These are phyloP conservation scores for Polypedilum vanderplanki DNA, from an alignment of 1,140 invertebrate genomes.

Conservation along the genomic window DNA sequence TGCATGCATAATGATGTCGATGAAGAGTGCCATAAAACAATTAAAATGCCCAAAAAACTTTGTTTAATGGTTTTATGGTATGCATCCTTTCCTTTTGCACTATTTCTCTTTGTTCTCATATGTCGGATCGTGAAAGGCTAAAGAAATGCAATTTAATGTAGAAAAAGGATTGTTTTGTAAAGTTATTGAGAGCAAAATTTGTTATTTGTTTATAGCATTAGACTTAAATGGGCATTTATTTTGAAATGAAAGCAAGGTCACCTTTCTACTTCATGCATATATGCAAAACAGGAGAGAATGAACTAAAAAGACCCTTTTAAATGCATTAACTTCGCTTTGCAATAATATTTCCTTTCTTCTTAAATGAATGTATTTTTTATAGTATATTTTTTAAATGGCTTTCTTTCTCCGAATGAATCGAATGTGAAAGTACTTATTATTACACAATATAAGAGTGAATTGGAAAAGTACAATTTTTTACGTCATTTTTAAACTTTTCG, in stretches of 20 bases:
- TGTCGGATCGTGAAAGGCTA: neutral
- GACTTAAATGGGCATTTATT: neutral
- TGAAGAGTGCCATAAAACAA: slow-evolving; percentile 6
- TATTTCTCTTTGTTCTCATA: neutral
- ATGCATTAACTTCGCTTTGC: neutral
- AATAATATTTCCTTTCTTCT: neutral
- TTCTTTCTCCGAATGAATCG: neutral
- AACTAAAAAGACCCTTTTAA: neutral
- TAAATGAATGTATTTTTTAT: neutral
- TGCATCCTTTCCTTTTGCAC: slow-evolving; percentile 16
- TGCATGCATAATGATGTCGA: neutral
- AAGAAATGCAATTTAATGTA: neutral
- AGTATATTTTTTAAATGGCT: too few species aligned
- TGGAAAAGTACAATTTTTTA: slow-evolving; percentile 13
- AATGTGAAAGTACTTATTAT: slow-evolving; percentile 13
- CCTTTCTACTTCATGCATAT: neutral
- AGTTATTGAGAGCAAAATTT: neutral
- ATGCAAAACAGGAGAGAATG: neutral
- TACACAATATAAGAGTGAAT: slow-evolving; percentile 13
- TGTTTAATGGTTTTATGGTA: slow-evolving; percentile 16
- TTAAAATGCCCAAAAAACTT: neutral
- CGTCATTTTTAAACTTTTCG: neutral
- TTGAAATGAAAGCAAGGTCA: slow-evolving; percentile 12
- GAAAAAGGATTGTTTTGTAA: neutral
- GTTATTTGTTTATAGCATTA: slow-evolving; percentile 14